phyloP scores from a whole-genome alignment of 2,888 invertebrate species.

The Ormyrus thymus region DNA sequence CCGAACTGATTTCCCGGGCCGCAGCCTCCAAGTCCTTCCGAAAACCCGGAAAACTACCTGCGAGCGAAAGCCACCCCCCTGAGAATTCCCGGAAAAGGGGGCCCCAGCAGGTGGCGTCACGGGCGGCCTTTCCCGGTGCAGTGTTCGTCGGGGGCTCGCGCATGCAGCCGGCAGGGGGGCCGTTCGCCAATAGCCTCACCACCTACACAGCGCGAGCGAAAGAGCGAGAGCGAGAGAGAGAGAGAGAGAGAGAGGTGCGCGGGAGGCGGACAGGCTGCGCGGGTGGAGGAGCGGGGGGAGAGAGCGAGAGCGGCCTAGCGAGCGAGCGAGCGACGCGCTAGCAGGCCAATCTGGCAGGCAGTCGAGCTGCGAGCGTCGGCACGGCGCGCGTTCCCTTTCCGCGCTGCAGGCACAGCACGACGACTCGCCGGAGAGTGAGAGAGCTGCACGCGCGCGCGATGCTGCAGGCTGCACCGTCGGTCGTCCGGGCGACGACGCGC shows the following conservation, averaged over 20 bases:
- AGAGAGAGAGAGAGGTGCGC: conserved; percentile 1
- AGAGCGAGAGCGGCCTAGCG: conserved; percentile 5
- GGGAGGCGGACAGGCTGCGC: neutral
- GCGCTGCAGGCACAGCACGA: neutral
- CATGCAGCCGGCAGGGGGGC: neutral
- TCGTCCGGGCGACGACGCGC: neutral
- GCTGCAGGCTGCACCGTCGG: too few relatives aligned
- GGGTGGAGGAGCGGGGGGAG: conserved; percentile 1
- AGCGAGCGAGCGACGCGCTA: neutral
- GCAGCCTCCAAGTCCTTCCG: too few relatives aligned
- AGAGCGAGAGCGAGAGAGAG: neutral
- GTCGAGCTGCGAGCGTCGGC: conserved; percentile 52
- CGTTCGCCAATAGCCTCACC: too few relatives aligned
- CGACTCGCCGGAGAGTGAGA: neutral
- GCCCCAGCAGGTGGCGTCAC: too few relatives aligned
- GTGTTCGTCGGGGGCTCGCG: neutral
- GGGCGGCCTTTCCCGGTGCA: too few relatives aligned
- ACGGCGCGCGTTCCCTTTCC: conserved; percentile 21
- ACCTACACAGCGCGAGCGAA: too few relatives aligned
- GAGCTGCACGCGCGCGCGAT: neutral
- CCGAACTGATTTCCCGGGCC: too few relatives aligned
- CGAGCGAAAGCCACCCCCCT: too few relatives aligned
- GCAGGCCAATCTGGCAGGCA: conserved; percentile 41
- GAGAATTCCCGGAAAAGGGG: too few relatives aligned
- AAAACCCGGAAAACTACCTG: too few relatives aligned